Evolutionary conservation across 2,888 invertebrate genomes (phyloP), one percentile per base, ranked within the genome.

Genomic region (Cryptus viduatorius): DNA sequence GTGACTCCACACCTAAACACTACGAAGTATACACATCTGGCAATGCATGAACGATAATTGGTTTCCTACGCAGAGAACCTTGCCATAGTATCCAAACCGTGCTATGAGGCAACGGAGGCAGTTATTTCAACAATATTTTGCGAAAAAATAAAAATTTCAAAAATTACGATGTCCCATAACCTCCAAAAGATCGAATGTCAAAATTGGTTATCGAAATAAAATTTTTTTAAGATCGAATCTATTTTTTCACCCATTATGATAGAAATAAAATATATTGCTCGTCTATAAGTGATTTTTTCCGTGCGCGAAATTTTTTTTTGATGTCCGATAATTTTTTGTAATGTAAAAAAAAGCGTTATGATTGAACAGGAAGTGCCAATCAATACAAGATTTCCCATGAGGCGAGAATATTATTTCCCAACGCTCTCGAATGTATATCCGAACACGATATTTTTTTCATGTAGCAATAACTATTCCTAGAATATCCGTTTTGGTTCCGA

Each of bases 11-110:
- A 75, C 68, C 19, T 65, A 29, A 61, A 31, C 61, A 31, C 59
- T 79, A 78, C 72, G 10, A 46, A 53, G 48, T 29, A 31, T 14
- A 78, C 75, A 76, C 88, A 88, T 88, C 86, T 86, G 86, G 83
- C 82, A 78, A 84, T 79, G 80, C 84, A 83, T 82, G 76, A 87
- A 84, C 86, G 87, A 89, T 90, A 89, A 90, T 89, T 87, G 82
- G 84, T 86, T 87, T 88, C 86, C 86, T 86, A 82, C 80, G 59
- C 24, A 29, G 68, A 69, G 46, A 31, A 16, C 50, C 61, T 75
- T 19, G 31, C 31, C 72, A 67, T 67, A 67, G 67, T 59, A 29
- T 59, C 53, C 78, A 67, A 72, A 16, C 64, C 31, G 48, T 5
- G 59, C 59, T 16, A 8, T 2, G 37, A 14, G 29, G 4, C 61